Conservation (phyloP, 1,140 invertebrate species). For the Eueides isabella region DNA sequence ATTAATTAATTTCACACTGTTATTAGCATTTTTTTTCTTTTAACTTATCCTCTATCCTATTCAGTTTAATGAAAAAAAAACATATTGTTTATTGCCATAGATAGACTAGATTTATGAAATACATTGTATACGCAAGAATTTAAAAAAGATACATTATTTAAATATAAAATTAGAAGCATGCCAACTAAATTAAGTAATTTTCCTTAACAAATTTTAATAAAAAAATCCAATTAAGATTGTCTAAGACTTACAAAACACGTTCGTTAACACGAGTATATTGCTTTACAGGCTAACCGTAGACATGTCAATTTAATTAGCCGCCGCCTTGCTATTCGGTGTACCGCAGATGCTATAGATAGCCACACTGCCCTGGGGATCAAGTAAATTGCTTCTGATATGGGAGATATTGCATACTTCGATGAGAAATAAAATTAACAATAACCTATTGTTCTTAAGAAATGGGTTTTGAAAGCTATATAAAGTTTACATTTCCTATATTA, state of each 20-base stretch:
- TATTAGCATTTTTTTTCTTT: neutral
- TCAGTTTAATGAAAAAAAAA: neutral
- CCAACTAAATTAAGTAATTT: neutral
- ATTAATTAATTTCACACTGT: constrained; percentile 21
- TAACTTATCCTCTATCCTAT: neutral
- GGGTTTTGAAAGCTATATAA: neutral
- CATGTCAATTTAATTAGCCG: constrained; percentile 37
- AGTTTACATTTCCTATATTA: constrained; percentile 2
- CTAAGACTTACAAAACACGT: constrained; percentile 3
- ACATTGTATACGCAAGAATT: too few species aligned
- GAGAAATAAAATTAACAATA: constrained; percentile 27
- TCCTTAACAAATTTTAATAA: neutral
- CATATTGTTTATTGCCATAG: too few species aligned
- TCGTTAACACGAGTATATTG: neutral
- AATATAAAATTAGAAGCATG: too few species aligned
- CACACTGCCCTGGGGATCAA: constrained; percentile 29
- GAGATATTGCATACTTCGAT: constrained; percentile 37
- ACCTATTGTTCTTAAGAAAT: constrained; percentile 21
- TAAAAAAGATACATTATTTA: too few species aligned
- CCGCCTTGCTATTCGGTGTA: constrained; percentile 32
- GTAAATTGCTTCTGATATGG: constrained; percentile 37
- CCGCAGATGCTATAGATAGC: constrained; percentile 36
- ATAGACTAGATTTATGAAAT: too few species aligned
- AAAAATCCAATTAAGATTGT: constrained; percentile 4
- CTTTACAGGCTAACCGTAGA: constrained; percentile 1